A percentile compares a stretch with the other conserved stretches of the same genome.
Evolutionary conservation across 2,888 invertebrate species (phyloP).

Genomic region (Cyaniris semiargus): DNA sequence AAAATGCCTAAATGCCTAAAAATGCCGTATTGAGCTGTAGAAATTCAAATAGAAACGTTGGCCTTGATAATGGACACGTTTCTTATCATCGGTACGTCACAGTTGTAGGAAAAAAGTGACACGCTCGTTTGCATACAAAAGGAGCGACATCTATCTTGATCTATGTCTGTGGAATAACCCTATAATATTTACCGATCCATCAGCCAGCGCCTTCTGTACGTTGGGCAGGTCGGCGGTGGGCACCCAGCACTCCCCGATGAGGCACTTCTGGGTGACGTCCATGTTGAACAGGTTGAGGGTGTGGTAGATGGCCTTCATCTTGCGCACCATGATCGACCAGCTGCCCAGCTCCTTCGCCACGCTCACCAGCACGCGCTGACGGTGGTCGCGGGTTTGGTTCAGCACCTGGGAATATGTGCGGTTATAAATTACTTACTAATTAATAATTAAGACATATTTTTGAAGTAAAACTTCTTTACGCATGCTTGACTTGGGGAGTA

Average conservation of each 20-base stretch:
- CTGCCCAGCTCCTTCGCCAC: slow-evolving; percentile 94
- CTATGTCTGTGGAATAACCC: no score
- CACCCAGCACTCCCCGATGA: slow-evolving; percentile 93
- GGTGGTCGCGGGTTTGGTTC: slow-evolving; percentile 95
- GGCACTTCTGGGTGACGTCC: slow-evolving; percentile 92
- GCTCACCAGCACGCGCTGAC: slow-evolving; percentile 91
- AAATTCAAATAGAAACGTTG: no score
- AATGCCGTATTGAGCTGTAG: no score
- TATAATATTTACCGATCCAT: slow-evolving; percentile 87
- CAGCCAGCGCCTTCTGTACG: slow-evolving; percentile 88
- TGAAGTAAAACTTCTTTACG: no score
- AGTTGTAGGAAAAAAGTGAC: no score
- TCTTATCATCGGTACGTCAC: no score
- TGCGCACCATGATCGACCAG: slow-evolving; percentile 94
- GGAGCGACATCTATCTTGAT: no score
- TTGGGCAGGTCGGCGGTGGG: slow-evolving; percentile 86
- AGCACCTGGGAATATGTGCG: slow-evolving; percentile 82
- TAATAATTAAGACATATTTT: no score
- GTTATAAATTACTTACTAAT: background rate
- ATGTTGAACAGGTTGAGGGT: slow-evolving; percentile 93
- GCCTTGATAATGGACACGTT: no score
- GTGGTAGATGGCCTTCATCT: slow-evolving; percentile 96
- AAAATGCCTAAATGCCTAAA: no score
- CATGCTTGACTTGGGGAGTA: no score
- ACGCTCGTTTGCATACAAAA: no score